Base-by-base conservation (phyloP, 2,797 vertebrate species). In the Psittacula derbiana region DNA sequence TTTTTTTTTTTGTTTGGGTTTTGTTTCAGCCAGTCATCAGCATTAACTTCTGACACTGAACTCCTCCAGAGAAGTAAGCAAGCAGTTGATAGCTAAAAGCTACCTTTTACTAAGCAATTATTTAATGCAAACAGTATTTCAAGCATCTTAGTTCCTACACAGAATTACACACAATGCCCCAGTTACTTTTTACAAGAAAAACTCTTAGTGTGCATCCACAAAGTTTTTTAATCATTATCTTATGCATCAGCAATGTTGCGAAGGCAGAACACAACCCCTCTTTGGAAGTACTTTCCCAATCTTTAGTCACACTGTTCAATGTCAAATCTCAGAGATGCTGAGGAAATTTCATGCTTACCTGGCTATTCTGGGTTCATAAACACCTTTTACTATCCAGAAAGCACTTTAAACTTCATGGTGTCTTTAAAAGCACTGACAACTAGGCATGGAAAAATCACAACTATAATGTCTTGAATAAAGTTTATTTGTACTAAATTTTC, bases 41-140 rank as follows among this genome's bases (percentile, higher is more conserved):
- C 47, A 93, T 90, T 94, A 86, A 92, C 92, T 95, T 95, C 81
- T 16, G 44, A 92, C 30, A 17, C 72, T 81, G 57, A 80, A 62
- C 60, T 95, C 62, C 75, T 92, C 72, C 84, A 91, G 88, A 97
- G 64, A 96, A 97, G 95, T 43, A 96, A 97, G 76, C 28, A 95
- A 96, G 86, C 85, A 95, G 79, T 87, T 96, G 79, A 30, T 30
- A 50, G 92, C 70, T 83, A 46, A 79, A 87, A 90, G 66, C 49
- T 91, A 92, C 47, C 38, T 38, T 94, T 76, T 91, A 82, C 41
- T 92, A 86, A 86, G 61, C 60, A 90, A 92, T 50, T 97, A 90
- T 92, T 96, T 96, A 92, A 72, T 18, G 8, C 85, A 95, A 96
- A 92, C 33, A 82, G 31, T 91, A 95, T 88, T 95, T 84, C 61